Conservation (phyloP, 2,113 vertebrate species). For the Myotis brandtii region DNA sequence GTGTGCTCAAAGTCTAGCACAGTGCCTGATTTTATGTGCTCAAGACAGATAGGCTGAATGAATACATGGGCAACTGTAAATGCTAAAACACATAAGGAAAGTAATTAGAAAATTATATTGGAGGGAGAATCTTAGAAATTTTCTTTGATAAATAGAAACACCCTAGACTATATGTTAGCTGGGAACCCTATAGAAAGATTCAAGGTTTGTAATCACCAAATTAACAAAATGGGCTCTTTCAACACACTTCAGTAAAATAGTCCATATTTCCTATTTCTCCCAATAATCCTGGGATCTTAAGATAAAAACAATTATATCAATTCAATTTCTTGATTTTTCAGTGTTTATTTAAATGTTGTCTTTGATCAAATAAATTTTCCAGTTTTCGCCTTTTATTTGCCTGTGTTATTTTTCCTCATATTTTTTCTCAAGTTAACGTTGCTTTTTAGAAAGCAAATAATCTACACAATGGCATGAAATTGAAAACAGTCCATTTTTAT, state of each 20-base stretch:
- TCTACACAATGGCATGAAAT: not conserved
- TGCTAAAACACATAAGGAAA: not conserved
- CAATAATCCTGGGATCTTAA: not conserved
- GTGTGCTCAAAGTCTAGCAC: too few relatives aligned
- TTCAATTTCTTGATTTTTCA: not conserved
- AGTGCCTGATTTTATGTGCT: not conserved
- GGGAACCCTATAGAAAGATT: not conserved
- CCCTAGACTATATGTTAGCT: not conserved
- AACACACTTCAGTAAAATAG: slow-evolving; percentile 1
- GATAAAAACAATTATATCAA: not conserved
- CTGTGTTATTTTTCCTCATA: not conserved
- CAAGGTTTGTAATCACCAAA: not conserved
- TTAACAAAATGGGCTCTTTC: not conserved
- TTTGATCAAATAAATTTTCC: slow-evolving; percentile 29
- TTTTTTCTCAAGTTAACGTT: slow-evolving; percentile 8
- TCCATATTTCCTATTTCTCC: not conserved
- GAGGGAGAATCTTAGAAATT: not conserved
- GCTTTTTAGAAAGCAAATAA: slow-evolving; percentile 6
- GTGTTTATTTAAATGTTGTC: slow-evolving; percentile 23
- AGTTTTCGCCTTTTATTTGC: not conserved
- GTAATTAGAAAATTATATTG: not conserved
- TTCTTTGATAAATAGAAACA: slow-evolving; percentile 29
- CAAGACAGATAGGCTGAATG: not conserved
- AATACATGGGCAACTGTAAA: not conserved
- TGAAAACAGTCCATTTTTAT: slow-evolving; percentile 48